Conservation (phyloP, 35 echinoderm and acorn worm genomes). For the Heliocidaris tuberculata region DNA sequence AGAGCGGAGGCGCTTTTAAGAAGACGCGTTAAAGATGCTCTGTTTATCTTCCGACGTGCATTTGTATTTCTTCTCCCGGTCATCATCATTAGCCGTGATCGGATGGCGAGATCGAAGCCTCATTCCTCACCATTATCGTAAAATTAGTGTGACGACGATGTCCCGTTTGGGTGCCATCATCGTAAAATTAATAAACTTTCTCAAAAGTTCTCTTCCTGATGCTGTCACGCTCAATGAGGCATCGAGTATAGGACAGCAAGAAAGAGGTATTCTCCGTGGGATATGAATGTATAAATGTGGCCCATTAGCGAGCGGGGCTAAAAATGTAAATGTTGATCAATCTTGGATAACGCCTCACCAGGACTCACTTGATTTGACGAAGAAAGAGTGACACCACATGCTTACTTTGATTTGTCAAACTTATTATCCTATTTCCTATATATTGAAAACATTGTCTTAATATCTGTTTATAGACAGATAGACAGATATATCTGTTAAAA, state of each 20-base stretch:
- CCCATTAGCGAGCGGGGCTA: background rate
- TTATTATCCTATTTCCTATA: background rate
- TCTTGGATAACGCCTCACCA: background rate
- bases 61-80: slow-evolving; percentile 43
- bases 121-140: slow-evolving; percentile 49
- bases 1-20: background rate
- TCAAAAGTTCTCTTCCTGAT: background rate
- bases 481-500: too few relatives aligned
- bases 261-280: background rate
- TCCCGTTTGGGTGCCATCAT: slow-evolving; percentile 26
- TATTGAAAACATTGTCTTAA: background rate
- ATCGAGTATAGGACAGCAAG: background rate
- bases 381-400: background rate
- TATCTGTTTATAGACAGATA: too few relatives aligned
- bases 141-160: slow-evolving; percentile 41
- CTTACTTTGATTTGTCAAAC: background rate
- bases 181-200: slow-evolving; percentile 44
- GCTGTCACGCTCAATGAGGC: background rate
- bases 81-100: slow-evolving; percentile 36
- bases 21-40: slow-evolving; percentile 22
- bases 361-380: background rate
- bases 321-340: slow-evolving; percentile 4
- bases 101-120: background rate
- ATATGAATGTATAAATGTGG: background rate
- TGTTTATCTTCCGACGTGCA: slow-evolving; percentile 34